Percentiles rank a stretch among this genome's conserved stretches.
These are phyloP conservation scores for Danio kyathit DNA, from an alignment of 2,797 vertebrate species.

Conservation along the genomic window DNA sequence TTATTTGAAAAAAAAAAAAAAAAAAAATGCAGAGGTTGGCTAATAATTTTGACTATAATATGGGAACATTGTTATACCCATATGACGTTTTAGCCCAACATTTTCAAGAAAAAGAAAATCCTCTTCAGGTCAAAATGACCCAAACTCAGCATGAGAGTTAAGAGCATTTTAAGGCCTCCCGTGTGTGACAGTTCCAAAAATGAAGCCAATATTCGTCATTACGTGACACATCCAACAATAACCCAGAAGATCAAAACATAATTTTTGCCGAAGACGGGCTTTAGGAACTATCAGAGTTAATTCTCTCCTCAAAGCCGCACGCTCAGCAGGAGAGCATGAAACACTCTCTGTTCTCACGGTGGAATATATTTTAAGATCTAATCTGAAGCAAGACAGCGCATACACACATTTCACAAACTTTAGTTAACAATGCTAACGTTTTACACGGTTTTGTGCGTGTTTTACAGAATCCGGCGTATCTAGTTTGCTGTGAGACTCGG, in stretches of 20 bases:
- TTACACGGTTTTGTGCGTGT: background rate
- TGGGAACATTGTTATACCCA: too few relatives aligned
- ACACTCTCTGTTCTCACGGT: slow-evolving; percentile 7
- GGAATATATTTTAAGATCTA: background rate
- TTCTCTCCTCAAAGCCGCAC: background rate
- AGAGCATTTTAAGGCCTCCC: background rate
- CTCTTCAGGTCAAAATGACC: background rate
- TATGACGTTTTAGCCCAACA: too few relatives aligned
- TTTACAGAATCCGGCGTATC: background rate
- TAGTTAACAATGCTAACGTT: background rate
- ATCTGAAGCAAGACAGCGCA: background rate
- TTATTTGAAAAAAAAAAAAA: too few relatives aligned
- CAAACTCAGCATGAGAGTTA: background rate
- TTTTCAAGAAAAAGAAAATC: background rate
- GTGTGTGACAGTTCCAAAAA: background rate
- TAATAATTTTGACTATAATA: too few relatives aligned
- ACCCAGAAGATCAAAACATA: background rate
- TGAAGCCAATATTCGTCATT: background rate
- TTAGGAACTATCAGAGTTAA: slow-evolving; percentile 22
- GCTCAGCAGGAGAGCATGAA: slow-evolving; percentile 21
- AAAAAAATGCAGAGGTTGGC: too few relatives aligned
- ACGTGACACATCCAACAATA: background rate
- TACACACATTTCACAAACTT: slow-evolving; percentile 10
- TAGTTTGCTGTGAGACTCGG: background rate
- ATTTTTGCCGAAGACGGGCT: background rate